Evolutionary conservation across 2,113 vertebrate species (phyloP), one percentile per base, ranked within the genome.

Genomic region (Dicentrarchus labrax): DNA sequence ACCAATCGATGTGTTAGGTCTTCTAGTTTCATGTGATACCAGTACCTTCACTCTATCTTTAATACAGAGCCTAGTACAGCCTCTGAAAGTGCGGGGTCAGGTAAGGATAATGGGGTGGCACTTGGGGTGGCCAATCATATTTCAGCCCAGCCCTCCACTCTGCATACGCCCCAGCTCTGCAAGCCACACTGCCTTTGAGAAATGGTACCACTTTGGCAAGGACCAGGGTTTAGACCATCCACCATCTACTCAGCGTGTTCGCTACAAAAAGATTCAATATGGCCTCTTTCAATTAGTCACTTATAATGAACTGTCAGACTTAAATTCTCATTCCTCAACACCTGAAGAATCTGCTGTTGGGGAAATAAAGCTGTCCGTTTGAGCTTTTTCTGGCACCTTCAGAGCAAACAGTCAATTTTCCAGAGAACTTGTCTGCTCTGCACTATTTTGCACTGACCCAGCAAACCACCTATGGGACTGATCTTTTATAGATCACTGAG

Each of bases 401-500:
- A 59, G n/a, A 80, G 65, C 66, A 73, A 60, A 45, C 66, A 69
- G 78, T 79, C 48, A 38, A 61, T 50, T 66, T 86, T 68, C 69
- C 54, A 76, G 43, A 41, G 45, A 79, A 83, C 48, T 62, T 77
- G 70, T 80, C 70, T 75, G 72, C 36, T 30, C 48, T 78, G 88
- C 64, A 79, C 45, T 80, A 76, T 76, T 84, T 67, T 60, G 2
- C 53, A 77, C 50, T 75, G 67, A 82, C 50, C 70, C 74, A 80
- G 83, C 78, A 83, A 91, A 83, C 38, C 82, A 77, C 73, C 61
- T 48, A 79, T 84, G 76, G 66, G 36, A 39, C 56, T 66, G 38
- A 77, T 62, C 80, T 86, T 72, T 78, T 74, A 82, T 68, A 84
- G 69, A 85, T 73, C 41, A 79, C 67, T 59, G 71, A 70, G 71